These are phyloP conservation scores for Drosophila rufa DNA, from an alignment of 1,140 invertebrate genomes.

Conservation along the genomic window DNA sequence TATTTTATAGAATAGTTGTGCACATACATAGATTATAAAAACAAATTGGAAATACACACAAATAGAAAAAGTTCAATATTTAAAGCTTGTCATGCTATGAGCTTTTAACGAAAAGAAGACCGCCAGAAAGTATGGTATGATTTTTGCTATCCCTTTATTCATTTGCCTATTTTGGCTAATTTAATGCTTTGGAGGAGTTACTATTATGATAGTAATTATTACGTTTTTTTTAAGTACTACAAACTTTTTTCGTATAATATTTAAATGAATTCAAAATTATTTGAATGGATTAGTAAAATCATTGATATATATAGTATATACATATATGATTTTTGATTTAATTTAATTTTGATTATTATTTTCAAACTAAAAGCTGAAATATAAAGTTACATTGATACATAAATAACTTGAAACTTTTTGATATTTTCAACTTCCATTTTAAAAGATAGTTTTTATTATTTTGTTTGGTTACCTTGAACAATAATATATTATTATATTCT, in stretches of 20 bases:
- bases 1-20: no score
- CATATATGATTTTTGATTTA: no score
- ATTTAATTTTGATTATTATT: no score
- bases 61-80: not conserved
- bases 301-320: no score
- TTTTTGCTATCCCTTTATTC: not conserved
- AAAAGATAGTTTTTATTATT: no score
- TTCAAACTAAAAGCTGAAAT: no score
- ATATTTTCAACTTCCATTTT: no score
- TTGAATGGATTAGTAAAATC: not conserved
- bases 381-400: no score
- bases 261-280: not conserved
- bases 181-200: no score
- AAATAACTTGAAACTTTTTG: no score
- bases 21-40: no score
- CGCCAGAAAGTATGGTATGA: conserved; percentile 4
- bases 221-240: not conserved
- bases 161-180: not conserved
- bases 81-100: not conserved
- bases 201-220: not conserved
- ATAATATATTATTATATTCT: not conserved
- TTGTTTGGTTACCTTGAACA: no score
- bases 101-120: not conserved
- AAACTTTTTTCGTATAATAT: not conserved
- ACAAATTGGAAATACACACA: not conserved